These are phyloP conservation scores for Hippocampus abdominalis DNA, from an alignment of 2,113 vertebrate genomes.

Conservation along the genomic window DNA sequence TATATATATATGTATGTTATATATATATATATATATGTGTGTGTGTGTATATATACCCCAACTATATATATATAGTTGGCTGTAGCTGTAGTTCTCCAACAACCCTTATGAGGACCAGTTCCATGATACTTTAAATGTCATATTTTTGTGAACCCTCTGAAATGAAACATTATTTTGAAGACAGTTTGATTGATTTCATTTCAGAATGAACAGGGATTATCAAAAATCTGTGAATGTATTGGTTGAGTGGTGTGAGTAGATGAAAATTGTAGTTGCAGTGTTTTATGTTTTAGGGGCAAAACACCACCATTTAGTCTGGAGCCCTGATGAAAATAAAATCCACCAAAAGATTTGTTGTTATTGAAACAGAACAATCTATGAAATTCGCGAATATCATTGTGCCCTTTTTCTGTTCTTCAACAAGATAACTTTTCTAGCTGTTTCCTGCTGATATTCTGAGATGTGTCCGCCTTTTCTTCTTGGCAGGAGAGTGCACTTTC, in stretches of 20 bases:
- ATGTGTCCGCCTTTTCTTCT: neutral
- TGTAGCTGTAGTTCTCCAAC: no score
- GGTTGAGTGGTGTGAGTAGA: neutral
- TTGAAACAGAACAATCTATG: neutral
- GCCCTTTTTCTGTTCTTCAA: constrained; percentile 4
- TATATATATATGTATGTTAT: no score
- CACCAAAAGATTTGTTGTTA: neutral
- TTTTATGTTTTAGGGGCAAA: no score
- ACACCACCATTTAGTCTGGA: no score
- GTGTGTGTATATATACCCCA: no score
- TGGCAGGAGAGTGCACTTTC: neutral
- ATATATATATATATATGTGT: no score
- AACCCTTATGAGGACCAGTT: neutral
- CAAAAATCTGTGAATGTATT: neutral
- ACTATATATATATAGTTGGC: no score
- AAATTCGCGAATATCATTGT: neutral
- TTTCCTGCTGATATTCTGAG: constrained; percentile 3
- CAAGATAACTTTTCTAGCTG: neutral
- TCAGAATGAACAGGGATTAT: no score
- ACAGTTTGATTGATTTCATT: neutral
- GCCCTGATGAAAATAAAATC: no score
- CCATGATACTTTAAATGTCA: neutral
- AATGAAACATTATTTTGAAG: neutral
- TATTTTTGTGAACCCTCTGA: neutral
- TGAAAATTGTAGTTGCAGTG: no score